phyloP scores from a whole-genome alignment of 1,140 invertebrate species.

The Orussus abietinus region DNA sequence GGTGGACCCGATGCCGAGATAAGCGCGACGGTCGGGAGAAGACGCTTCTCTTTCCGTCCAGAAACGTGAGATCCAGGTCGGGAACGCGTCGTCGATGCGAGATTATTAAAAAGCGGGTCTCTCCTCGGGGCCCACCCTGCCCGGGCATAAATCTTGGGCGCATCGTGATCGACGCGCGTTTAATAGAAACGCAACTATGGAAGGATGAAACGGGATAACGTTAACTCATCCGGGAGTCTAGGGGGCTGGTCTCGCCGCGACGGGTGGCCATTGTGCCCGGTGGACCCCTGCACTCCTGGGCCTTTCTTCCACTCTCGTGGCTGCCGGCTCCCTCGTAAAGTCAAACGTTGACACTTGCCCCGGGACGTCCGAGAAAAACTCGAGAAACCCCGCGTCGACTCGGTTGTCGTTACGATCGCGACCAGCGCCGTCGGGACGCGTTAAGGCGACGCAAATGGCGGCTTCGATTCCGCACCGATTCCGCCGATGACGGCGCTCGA shows the following conservation, averaged over 20 bases:
- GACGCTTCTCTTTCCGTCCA: too few relatives aligned
- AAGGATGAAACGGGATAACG: conserved; percentile 38
- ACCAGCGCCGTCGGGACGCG: too few relatives aligned
- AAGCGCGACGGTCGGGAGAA: too few relatives aligned
- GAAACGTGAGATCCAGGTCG: too few relatives aligned
- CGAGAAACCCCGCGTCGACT: neutral
- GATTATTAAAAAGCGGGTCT: neutral
- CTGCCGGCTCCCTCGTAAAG: conserved; percentile 46
- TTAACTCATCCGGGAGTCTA: conserved; percentile 49
- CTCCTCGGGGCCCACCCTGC: neutral
- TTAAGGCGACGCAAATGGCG: too few relatives aligned
- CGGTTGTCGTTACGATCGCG: too few relatives aligned
- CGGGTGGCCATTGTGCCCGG: conserved; percentile 43
- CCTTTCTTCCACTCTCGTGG: conserved; percentile 32
- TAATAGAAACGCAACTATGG: conserved; percentile 49
- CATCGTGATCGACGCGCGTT: conserved; percentile 47
- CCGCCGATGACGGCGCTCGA: too few relatives aligned
- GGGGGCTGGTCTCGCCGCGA: conserved; percentile 38
- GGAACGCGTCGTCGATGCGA: too few relatives aligned
- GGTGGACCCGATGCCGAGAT: too few relatives aligned
- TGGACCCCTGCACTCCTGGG: conserved; percentile 29
- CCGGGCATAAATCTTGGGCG: conserved; percentile 31
- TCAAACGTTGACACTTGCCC: conserved; percentile 49
- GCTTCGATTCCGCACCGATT: too few relatives aligned
- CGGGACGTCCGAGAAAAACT: conserved; percentile 25